These are phyloP conservation scores for Phenacoccus solenopsis DNA, from an alignment of 1,140 invertebrate genomes.

Conservation along the genomic window DNA sequence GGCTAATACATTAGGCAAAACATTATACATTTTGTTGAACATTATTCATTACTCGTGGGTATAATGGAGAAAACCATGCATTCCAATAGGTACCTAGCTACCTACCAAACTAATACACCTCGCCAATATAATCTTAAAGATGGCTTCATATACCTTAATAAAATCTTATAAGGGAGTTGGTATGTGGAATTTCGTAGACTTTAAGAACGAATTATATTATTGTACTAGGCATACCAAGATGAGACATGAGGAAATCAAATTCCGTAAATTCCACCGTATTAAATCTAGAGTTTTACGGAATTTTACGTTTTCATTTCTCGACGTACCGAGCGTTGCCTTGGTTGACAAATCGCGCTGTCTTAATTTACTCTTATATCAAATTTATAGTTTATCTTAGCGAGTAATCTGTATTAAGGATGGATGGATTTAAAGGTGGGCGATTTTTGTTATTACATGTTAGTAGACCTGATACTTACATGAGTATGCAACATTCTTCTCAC, in stretches of 20 bases:
- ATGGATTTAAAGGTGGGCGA: too few relatives aligned
- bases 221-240: not conserved
- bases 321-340: not conserved
- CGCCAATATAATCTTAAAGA: not conserved
- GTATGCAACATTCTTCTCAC: too few relatives aligned
- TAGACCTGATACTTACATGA: too few relatives aligned
- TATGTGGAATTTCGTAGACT: constrained; percentile 10
- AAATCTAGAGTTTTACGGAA: constrained; percentile 8
- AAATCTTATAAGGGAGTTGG: not conserved
- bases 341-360: not conserved
- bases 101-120: not conserved
- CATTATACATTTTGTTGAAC: too few relatives aligned
- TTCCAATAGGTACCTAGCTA: not conserved
- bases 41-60: too few relatives aligned
- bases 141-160: not conserved
- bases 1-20: too few relatives aligned
- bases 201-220: not conserved
- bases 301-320: not conserved
- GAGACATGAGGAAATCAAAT: not conserved
- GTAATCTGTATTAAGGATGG: too few relatives aligned
- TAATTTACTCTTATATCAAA: too few relatives aligned
- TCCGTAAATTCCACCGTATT: not conserved
- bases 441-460: too few relatives aligned
- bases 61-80: not conserved
- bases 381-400: too few relatives aligned